Evolutionary conservation across 2,797 vertebrate species (phyloP).

Genomic region (Sparidentex hasta): DNA sequence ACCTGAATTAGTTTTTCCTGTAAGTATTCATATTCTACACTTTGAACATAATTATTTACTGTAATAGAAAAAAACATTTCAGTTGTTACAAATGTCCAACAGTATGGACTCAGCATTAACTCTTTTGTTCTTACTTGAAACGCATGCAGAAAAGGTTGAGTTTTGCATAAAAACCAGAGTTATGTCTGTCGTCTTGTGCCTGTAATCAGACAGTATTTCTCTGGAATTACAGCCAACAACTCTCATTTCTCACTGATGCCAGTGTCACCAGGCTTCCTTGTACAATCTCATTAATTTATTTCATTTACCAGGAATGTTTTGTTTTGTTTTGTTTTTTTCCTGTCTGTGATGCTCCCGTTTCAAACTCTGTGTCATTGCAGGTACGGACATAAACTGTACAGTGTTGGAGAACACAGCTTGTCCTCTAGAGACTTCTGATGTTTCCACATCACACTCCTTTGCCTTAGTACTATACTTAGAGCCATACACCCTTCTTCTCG

Average conservation of each 20-base stretch:
- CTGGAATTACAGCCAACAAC: background rate
- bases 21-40: slow-evolving; percentile 32
- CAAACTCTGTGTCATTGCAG: slow-evolving; percentile 19
- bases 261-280: slow-evolving; percentile 17
- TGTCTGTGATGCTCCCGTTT: background rate
- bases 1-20: slow-evolving; percentile 31
- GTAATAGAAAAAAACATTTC: slow-evolving; percentile 28
- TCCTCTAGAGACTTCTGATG: slow-evolving; percentile 44
- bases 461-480: slow-evolving; percentile 62
- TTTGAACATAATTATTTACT: slow-evolving; percentile 33
- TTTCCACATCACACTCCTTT: slow-evolving; percentile 51
- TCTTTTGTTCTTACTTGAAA: slow-evolving; percentile 53
- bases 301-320: slow-evolving; percentile 13
- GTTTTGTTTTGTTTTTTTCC: background rate
- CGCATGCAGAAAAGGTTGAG: slow-evolving; percentile 17
- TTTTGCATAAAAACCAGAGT: background rate
- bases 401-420: background rate
- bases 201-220: slow-evolving; percentile 48
- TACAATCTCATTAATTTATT: slow-evolving; percentile 54
- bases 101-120: slow-evolving; percentile 12
- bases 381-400: slow-evolving; percentile 49
- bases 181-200: slow-evolving; percentile 27
- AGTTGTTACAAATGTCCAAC: slow-evolving; percentile 24
- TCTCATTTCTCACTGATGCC: background rate
- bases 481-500: slow-evolving; percentile 24